Conservation (phyloP, 2,113 vertebrate genomes). For the Psilopsiagon aymara region DNA sequence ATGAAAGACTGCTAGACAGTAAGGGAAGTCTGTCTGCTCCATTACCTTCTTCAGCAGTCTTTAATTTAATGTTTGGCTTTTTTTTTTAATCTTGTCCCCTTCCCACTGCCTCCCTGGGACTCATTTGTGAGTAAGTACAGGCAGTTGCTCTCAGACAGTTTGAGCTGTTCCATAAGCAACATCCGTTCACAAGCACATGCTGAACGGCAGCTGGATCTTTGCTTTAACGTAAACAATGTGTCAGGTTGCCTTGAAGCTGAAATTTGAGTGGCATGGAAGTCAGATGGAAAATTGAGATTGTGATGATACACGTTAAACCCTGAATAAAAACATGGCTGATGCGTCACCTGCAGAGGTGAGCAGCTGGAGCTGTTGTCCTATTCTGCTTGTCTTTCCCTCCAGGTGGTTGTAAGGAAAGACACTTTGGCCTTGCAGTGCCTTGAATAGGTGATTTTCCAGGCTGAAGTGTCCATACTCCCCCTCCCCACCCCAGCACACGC, state of each 20-base stretch:
- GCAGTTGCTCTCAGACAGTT: neutral
- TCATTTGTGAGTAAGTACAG: neutral
- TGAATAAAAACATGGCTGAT: neutral
- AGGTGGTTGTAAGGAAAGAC: neutral
- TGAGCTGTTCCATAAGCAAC: neutral
- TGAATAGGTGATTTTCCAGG: neutral
- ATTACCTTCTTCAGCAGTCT: neutral
- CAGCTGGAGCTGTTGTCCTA: neutral
- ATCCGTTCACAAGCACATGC: neutral
- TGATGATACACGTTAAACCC: neutral
- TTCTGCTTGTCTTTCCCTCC: neutral
- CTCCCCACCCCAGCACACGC: neutral
- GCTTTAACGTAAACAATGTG: neutral
- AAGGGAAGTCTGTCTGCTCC: neutral
- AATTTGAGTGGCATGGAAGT: neutral
- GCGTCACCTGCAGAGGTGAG: neutral
- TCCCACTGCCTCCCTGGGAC: neutral
- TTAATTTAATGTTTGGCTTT: neutral
- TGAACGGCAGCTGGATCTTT: neutral
- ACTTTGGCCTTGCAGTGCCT: neutral
- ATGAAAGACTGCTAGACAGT: neutral
- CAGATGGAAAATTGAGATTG: neutral
- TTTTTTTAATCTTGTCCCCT: neutral
- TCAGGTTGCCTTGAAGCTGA: neutral
- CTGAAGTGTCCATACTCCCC: neutral